Evolutionary conservation across 2,797 vertebrate species (phyloP).

Genomic region (Rhabdophis nuchalis): DNA sequence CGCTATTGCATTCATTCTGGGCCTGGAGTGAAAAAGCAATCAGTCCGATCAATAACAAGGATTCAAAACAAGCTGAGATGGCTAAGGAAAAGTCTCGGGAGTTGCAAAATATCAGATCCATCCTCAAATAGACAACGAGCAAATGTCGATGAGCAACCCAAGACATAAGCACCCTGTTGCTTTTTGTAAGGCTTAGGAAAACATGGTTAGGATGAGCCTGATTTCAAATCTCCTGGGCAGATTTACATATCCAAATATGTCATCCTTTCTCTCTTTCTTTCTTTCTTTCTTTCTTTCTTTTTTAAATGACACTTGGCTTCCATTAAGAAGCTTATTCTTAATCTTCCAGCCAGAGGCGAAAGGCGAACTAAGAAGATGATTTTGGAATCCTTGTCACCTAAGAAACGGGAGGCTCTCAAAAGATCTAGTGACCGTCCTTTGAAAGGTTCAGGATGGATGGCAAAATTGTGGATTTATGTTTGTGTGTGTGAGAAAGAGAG

Average conservation of each 20-base stretch:
- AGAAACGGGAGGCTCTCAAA: neutral
- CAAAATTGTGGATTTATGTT: neutral
- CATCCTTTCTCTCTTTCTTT: neutral
- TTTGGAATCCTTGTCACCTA: neutral
- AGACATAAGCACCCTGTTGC: neutral
- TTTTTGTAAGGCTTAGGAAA: neutral
- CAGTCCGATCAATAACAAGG: neutral
- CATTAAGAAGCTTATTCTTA: neutral
- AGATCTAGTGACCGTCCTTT: neutral
- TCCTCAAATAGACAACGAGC: neutral
- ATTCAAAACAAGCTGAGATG: neutral
- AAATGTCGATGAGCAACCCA: neutral
- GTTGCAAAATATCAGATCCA: neutral
- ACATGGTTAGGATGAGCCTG: neutral
- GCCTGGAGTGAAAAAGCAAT: neutral
- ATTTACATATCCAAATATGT: neutral
- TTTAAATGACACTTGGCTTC: neutral
- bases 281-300: too few relatives aligned
- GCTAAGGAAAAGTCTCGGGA: neutral
- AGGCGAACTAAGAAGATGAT: neutral
- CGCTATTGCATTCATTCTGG: neutral
- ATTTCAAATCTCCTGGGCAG: slow-evolving; percentile 1
- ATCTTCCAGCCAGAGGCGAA: neutral
- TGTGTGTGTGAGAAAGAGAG: neutral
- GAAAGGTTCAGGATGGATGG: neutral